These are phyloP conservation scores for Isichthys henryi DNA, from an alignment of 2,113 vertebrate species.

Conservation along the genomic window DNA sequence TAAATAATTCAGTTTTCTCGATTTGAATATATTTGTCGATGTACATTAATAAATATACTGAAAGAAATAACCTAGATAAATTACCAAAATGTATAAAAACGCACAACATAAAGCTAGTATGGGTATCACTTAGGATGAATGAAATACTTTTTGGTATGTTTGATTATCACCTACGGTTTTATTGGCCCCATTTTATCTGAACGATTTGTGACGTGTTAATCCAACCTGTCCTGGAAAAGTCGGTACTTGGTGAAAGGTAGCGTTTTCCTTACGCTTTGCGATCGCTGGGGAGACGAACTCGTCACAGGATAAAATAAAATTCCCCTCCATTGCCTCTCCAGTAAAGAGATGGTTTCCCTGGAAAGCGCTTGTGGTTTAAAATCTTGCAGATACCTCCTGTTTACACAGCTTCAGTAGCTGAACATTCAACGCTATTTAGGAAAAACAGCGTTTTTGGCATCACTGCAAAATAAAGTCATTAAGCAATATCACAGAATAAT, in stretches of 20 bases:
- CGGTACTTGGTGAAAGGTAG: too few species aligned
- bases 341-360: not conserved
- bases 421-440: not conserved
- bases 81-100: not conserved
- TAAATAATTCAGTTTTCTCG: not conserved
- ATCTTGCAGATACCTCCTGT: not conserved
- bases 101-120: not conserved
- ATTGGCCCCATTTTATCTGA: not conserved
- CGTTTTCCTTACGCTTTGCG: not conserved
- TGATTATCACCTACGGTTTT: not conserved
- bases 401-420: not conserved
- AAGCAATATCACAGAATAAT: not conserved
- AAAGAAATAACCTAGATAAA: not conserved
- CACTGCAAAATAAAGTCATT: not conserved
- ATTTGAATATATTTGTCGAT: not conserved
- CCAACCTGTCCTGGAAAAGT: not conserved
- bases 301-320: not conserved
- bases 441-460: not conserved
- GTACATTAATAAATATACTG: not conserved
- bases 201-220: not conserved
- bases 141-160: not conserved
- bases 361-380: not conserved
- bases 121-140: not conserved
- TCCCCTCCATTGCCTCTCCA: not conserved
- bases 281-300: not conserved